Conservation (phyloP, 2,888 invertebrate species). For the Megaustenia siamemsis region DNA sequence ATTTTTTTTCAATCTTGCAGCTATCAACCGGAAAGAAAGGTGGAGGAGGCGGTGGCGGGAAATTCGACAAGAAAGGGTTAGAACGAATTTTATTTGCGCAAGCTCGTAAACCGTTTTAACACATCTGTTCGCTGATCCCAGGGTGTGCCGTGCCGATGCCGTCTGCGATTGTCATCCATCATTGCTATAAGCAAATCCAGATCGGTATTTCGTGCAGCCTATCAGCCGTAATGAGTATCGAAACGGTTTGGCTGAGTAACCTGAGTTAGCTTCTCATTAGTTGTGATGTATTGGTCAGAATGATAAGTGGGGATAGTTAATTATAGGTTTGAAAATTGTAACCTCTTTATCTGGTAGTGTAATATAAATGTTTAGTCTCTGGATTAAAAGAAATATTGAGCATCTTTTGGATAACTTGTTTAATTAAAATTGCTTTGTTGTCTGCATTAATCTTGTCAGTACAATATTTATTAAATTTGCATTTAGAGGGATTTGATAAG, state of each 20-base stretch:
- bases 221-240: conserved; percentile 50
- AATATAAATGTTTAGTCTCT: no score
- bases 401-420: no score
- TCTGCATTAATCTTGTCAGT: no score
- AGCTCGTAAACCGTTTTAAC: conserved; percentile 46
- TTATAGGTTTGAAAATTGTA: no score
- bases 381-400: no score
- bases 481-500: no score
- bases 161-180: conserved; percentile 53
- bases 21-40: conserved; percentile 69
- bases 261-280: background rate
- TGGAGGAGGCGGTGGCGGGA: conserved; percentile 61
- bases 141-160: conserved; percentile 55
- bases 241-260: conserved; percentile 40
- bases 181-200: conserved; percentile 42
- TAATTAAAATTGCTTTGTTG: no score
- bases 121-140: conserved; percentile 50
- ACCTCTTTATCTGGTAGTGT: no score
- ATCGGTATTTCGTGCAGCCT: conserved; percentile 49
- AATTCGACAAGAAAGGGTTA: conserved; percentile 56
- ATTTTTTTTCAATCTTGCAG: conserved; percentile 60
- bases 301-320: no score
- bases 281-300: no score
- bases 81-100: conserved; percentile 50
- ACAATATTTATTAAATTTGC: no score